Evolutionary conservation across 1,140 invertebrate species (phyloP).

Genomic region (Drosophila burlai): DNA sequence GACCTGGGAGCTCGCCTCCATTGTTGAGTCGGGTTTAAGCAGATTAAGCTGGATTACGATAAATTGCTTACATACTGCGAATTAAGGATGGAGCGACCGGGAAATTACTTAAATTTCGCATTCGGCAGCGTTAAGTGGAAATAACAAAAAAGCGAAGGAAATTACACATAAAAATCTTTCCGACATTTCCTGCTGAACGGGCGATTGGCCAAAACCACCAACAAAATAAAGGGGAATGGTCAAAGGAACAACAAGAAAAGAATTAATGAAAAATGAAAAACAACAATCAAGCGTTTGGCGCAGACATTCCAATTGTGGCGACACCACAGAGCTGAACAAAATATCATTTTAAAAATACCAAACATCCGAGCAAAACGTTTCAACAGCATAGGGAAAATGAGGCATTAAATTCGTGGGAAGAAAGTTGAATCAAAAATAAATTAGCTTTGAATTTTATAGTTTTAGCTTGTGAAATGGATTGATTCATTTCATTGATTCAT

Average conservation of each 20-base stretch:
- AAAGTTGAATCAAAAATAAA: slow-evolving; percentile 8
- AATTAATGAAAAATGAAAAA: slow-evolving; percentile 16
- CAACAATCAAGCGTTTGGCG: slow-evolving; percentile 26
- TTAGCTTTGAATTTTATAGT: neutral
- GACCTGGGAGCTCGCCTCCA: slow-evolving; percentile 16
- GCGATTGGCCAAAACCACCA: slow-evolving; percentile 56
- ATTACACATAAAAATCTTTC: slow-evolving; percentile 42
- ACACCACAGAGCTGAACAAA: slow-evolving; percentile 25
- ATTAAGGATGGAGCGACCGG: slow-evolving; percentile 15
- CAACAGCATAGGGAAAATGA: neutral
- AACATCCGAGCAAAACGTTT: neutral
- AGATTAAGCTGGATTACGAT: slow-evolving; percentile 75
- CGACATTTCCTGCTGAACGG: slow-evolving; percentile 60
- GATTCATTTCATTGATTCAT: no score
- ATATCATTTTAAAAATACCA: slow-evolving; percentile 28
- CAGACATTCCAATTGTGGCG: slow-evolving; percentile 37
- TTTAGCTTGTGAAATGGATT: neutral
- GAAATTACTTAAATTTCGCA: slow-evolving; percentile 66
- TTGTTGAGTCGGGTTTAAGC: slow-evolving; percentile 48
- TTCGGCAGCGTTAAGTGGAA: slow-evolving; percentile 39
- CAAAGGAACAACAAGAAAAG: slow-evolving; percentile 7
- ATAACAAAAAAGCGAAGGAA: slow-evolving; percentile 4
- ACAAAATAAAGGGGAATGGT: slow-evolving; percentile 20
- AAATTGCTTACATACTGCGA: slow-evolving; percentile 58
- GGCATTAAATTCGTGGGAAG: neutral